Base-by-base conservation (phyloP, 2,888 invertebrate species). In the Ornithoptera alexandrae region DNA sequence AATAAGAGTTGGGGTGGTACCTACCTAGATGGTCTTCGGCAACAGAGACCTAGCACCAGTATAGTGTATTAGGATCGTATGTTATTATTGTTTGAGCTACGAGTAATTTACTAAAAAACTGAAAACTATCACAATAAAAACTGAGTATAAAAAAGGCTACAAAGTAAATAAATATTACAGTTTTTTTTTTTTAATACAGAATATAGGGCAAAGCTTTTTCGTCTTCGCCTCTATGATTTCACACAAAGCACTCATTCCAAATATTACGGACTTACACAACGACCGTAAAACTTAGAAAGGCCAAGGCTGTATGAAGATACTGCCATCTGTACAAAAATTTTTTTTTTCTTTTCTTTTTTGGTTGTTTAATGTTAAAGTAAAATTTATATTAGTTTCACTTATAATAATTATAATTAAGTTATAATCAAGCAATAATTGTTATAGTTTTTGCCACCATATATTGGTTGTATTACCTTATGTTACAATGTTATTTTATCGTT, bases 201-300 rank as follows among this genome's bases (percentile, higher is more conserved):
- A 64, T 64, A 64, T 64, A 30, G 68, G 59, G 30, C 68, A 60
- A 64, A 53, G 30, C 60, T 64, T 68, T 64, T 64, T 36, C 53
- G 59, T 64, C 39, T 39, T 39, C 63, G 64, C 59, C 64, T 46
- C 68, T 60, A 58, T 24, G 60, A 50, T 60, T 59, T 39, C 60
- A 64, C 63, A 68, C 68, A 68, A 68, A 68, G 64, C 68, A 36
- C 46, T 68, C 59, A 68, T 64, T 64, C 64, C 64, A 60, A 63
- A 64, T 68, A 64, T 68, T 68, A 63, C 68, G 68, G 59, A 60
- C 68, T 58, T 46, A 50, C 63, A 68, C 68, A 68, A 68, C 62
- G 68, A 63, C 68, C 57, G 62, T 62, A 68, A 62, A 67, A 62
- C 67, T 67, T 24, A 20, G 62, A 62, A 68, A 68, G 68, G 68